Percentiles rank a stretch among this genome's conserved stretches.
phyloP scores from a whole-genome alignment of 2,888 invertebrate genomes.

The Troides oblongomaculatus region DNA sequence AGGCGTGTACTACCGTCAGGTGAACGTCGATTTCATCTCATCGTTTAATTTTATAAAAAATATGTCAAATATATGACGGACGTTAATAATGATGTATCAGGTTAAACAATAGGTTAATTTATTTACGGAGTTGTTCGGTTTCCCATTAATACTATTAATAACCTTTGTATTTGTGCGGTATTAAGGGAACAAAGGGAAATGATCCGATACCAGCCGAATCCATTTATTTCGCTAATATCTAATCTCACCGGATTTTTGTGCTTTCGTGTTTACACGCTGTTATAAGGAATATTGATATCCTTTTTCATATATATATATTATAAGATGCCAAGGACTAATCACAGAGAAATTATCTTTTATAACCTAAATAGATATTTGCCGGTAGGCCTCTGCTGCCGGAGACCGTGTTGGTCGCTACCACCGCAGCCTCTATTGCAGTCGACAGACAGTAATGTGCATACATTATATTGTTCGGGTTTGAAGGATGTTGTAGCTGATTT shows the following conservation, averaged over 20 bases:
- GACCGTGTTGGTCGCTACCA: too few relatives aligned
- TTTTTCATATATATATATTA: neutral
- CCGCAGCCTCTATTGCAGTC: too few relatives aligned
- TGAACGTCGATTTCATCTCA: too few relatives aligned
- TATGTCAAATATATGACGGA: neutral
- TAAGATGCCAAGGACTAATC: neutral
- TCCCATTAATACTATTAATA: constrained; percentile 24
- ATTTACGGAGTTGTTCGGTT: constrained; percentile 25
- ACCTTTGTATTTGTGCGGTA: constrained; percentile 15
- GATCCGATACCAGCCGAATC: constrained; percentile 23
- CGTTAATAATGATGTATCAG: neutral
- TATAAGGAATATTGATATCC: constrained; percentile 11
- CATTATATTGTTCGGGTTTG: too few relatives aligned
- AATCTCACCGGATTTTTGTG: constrained; percentile 29
- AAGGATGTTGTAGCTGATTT: too few relatives aligned
- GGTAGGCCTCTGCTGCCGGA: too few relatives aligned
- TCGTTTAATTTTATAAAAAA: neutral
- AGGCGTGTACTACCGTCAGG: too few relatives aligned
- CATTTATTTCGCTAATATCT: constrained; percentile 30
- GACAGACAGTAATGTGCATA: too few relatives aligned
- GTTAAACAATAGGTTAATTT: constrained; percentile 16
- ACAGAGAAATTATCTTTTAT: too few relatives aligned
- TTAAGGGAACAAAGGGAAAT: constrained; percentile 23
- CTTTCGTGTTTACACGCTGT: constrained; percentile 21
- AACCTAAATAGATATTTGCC: too few relatives aligned